phyloP scores from a whole-genome alignment of 2,888 invertebrate genomes.

The Lycocerus yunnanus region DNA sequence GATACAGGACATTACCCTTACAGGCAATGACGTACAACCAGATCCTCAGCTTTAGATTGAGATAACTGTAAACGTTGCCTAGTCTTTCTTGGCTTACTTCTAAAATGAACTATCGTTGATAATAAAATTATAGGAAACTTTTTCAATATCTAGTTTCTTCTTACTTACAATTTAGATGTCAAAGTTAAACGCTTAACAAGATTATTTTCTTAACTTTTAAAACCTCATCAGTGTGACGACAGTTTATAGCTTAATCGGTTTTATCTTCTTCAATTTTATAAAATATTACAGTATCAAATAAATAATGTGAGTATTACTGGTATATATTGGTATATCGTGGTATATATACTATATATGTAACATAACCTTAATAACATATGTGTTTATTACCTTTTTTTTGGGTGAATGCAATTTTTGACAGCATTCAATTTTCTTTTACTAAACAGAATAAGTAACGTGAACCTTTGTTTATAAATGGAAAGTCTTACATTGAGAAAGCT shows the following conservation, averaged over 20 bases:
- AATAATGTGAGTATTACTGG: too few relatives aligned
- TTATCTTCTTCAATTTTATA: background rate
- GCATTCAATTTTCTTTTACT: background rate
- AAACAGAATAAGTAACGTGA: background rate
- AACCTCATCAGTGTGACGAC: background rate
- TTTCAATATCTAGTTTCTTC: background rate
- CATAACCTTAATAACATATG: too few relatives aligned
- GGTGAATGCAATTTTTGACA: background rate
- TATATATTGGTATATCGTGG: too few relatives aligned
- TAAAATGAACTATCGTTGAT: background rate
- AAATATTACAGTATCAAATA: too few relatives aligned
- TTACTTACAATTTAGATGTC: background rate
- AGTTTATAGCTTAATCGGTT: background rate
- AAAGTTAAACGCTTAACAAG: background rate
- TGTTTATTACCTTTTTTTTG: too few relatives aligned
- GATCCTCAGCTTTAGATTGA: slow-evolving; percentile 29
- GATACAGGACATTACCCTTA: slow-evolving; percentile 45
- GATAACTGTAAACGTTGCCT: slow-evolving; percentile 20
- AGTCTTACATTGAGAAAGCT: slow-evolving; percentile 1
- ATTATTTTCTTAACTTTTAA: background rate
- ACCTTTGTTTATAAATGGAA: background rate
- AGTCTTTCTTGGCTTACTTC: slow-evolving; percentile 18
- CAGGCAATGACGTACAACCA: slow-evolving; percentile 30
- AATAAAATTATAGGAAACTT: background rate
- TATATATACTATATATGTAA: too few relatives aligned